Evolutionary conservation across 2,888 invertebrate genomes (phyloP).

Genomic region (Synergus japonicus): DNA sequence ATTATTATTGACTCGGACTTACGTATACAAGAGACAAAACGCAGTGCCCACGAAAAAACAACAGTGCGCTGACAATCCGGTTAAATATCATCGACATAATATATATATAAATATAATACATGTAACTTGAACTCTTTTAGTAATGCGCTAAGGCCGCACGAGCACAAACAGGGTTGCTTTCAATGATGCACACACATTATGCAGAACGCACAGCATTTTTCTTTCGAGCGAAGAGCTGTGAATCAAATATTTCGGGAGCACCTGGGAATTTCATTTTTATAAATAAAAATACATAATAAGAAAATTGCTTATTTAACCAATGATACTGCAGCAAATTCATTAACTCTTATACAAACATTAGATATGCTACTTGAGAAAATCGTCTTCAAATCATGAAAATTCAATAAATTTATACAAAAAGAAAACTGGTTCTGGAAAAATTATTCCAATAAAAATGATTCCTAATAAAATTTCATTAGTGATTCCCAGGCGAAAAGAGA

Average conservation of each 20-base stretch:
- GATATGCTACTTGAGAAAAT: too few species aligned
- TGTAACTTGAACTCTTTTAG: constrained; percentile 19
- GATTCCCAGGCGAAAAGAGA: background rate
- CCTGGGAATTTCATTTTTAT: background rate
- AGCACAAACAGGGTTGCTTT: constrained; percentile 21
- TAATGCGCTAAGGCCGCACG: constrained; percentile 18
- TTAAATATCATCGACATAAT: constrained; percentile 1
- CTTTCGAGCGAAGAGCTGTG: constrained; percentile 27
- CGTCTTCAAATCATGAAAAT: background rate
- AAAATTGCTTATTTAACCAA: background rate
- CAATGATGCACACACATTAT: constrained; percentile 19
- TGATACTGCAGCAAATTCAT: too few species aligned
- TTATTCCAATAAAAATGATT: background rate
- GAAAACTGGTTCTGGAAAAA: too few species aligned
- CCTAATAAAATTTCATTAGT: background rate
- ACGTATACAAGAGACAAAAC: constrained; percentile 21
- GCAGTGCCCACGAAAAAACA: constrained; percentile 33
- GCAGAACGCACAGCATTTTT: constrained; percentile 4
- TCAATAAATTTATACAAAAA: too few species aligned
- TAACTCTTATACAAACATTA: too few species aligned
- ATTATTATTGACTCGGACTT: constrained; percentile 1
- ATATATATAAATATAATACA: constrained; percentile 22
- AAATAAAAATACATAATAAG: background rate
- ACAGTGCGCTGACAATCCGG: constrained; percentile 17
- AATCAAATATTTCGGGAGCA: background rate